Evolutionary conservation across 2,797 vertebrate species (phyloP), one percentile per base, ranked within the genome.

Genomic region (Triplophysa bombifrons): DNA sequence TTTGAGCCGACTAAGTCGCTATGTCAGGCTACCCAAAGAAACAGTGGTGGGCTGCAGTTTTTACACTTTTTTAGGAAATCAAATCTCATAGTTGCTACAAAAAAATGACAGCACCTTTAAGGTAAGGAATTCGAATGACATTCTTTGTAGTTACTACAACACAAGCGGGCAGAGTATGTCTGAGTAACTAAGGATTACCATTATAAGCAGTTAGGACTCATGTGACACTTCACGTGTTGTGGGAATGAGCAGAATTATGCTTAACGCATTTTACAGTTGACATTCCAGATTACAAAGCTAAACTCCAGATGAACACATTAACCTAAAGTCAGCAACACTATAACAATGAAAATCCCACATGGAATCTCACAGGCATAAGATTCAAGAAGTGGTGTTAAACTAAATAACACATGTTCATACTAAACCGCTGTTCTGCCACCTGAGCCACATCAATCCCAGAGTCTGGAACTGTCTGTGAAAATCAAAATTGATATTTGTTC

Each of bases 21-120:
- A 10, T 53, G 65, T 55, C 80, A 50, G 64, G 25, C 27, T 53
- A 64, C 44, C 22, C 25, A 46, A 80, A 82, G 56, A 85, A 81
- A 67, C 3, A 30, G 25, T 61, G 13, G 27, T 14, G 25, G 34
- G 5, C 34, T 4, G 30, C 14, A 61, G 1, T 30, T 17, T 30
- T 61, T 16, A 27, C 27, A 30, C 27, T 30, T 30, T 30, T 30
- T 1, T 27, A 25, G 12, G 22, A 60, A 60, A 30, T 14, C 14
- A 30, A 27, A 16, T 3, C 48, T 50, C 3, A 50, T 14, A 44
- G 41, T 44, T 44, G 41, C 12, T 34, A 34, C 4, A 2, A 34
- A 34, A 34, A 53, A n/a, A 53, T 2, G 7, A 14, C 56, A 25
- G 56, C 56, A 25, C 56, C 20, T 58, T 58, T 25, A 58, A 13